phyloP scores from a whole-genome alignment of 2,888 invertebrate genomes.

The Nymphalis c-album region DNA sequence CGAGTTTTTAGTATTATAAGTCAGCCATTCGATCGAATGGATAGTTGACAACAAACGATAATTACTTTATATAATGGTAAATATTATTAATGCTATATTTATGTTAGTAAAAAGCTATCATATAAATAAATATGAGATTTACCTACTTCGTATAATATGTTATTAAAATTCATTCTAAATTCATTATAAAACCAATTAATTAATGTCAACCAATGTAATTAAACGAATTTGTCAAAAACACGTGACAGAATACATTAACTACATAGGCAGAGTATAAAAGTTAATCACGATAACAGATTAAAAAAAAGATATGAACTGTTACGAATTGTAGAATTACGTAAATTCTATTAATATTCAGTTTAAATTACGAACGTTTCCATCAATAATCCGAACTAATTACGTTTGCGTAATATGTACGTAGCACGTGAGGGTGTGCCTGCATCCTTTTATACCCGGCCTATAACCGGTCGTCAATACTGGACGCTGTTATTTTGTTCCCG shows the following conservation, averaged over 20 bases:
- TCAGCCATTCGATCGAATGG: no score
- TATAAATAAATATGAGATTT: no score
- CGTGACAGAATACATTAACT: constrained; percentile 6
- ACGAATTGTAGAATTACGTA: constrained; percentile 16
- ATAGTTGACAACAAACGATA: no score
- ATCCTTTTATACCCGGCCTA: constrained; percentile 16
- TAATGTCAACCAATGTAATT: not conserved
- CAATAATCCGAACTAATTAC: constrained; percentile 13
- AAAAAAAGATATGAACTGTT: constrained; percentile 12
- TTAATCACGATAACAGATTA: not conserved
- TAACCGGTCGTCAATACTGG: constrained; percentile 19
- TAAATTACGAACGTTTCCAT: constrained; percentile 11
- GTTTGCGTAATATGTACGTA: constrained; percentile 3
- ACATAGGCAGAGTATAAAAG: not conserved
- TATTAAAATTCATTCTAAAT: not conserved
- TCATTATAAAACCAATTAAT: constrained; percentile 5
- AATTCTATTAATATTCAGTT: constrained; percentile 16
- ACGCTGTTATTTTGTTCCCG: constrained; percentile 30
- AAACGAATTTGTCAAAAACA: constrained; percentile 2
- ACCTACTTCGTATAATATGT: not conserved
- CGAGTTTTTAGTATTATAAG: no score
- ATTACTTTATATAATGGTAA: no score
- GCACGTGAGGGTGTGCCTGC: constrained; percentile 10
- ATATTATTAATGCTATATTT: no score
- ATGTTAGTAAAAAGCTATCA: no score